A percentile compares a stretch with the other conserved stretches of the same genome.
Conservation (phyloP, 2,888 invertebrate genomes). For the Theretra japonica region DNA sequence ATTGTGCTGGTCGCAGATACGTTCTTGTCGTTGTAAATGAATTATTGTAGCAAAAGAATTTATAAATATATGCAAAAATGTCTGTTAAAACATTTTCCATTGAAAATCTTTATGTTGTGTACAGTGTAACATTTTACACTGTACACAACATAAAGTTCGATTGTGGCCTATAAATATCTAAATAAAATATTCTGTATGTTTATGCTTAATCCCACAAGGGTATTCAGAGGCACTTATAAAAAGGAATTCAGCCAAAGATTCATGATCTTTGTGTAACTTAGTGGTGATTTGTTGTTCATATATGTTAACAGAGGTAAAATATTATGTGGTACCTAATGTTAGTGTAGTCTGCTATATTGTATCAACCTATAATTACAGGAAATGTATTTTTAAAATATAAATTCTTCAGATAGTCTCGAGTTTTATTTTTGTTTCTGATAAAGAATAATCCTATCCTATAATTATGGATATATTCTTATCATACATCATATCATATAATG, state of each 20-base stretch:
- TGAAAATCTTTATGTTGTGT: too few species aligned
- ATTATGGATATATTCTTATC: too few species aligned
- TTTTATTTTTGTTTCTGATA: background rate
- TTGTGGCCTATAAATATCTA: background rate
- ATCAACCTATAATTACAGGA: constrained; percentile 54
- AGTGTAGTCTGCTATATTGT: constrained; percentile 52
- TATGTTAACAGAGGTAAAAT: constrained; percentile 23
- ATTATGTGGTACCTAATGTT: constrained; percentile 46
- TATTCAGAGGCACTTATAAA: constrained; percentile 30
- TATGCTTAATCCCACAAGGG: constrained; percentile 21
- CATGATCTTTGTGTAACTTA: constrained; percentile 49
- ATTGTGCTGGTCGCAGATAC: background rate
- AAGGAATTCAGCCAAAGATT: constrained; percentile 53
- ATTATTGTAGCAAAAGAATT: background rate
- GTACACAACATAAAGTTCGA: too few species aligned
- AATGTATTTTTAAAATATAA: constrained; percentile 68
- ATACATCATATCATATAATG: too few species aligned
- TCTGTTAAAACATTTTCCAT: background rate
- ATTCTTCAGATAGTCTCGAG: constrained; percentile 32
- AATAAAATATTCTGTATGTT: background rate
- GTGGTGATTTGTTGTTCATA: constrained; percentile 43
- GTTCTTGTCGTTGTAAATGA: background rate
- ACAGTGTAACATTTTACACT: too few species aligned
- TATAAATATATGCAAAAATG: background rate
- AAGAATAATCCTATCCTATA: too few species aligned